phyloP scores from a whole-genome alignment of 2,888 invertebrate species.

The Busseola fusca region DNA sequence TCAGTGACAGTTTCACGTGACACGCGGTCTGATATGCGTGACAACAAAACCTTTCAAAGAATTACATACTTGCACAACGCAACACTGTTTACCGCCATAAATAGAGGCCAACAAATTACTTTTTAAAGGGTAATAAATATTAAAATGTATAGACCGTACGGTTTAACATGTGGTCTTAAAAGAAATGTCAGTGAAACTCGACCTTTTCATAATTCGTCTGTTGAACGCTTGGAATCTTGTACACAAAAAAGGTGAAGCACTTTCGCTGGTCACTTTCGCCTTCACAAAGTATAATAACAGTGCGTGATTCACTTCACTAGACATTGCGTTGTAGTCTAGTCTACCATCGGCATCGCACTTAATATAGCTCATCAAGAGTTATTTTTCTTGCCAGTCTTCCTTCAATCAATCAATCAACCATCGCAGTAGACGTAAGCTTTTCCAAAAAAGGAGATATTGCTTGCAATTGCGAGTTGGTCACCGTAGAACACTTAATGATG shows the following conservation, averaged over 20 bases:
- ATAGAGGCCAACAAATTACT: conserved; percentile 19
- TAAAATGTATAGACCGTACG: conserved; percentile 3
- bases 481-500: conserved; percentile 11
- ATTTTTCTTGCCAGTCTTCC: conserved; percentile 39
- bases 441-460: conserved; percentile 41
- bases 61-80: conserved; percentile 36
- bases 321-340: conserved; percentile 50
- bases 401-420: conserved; percentile 46
- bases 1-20: conserved; percentile 43
- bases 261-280: conserved; percentile 85
- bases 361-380: conserved; percentile 46
- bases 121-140: conserved; percentile 30
- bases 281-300: conserved; percentile 71
- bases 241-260: conserved; percentile 66
- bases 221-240: conserved; percentile 46
- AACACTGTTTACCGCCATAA: conserved; percentile 29
- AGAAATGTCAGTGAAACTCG: conserved; percentile 66
- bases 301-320: conserved; percentile 75
- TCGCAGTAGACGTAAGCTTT: conserved; percentile 9
- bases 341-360: conserved; percentile 39
- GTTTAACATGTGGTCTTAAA: conserved; percentile 16
- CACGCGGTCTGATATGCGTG: conserved; percentile 33
- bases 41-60: conserved; percentile 35
- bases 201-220: conserved; percentile 70
- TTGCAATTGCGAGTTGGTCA: conserved; percentile 6